phyloP scores from a whole-genome alignment of 2,888 invertebrate genomes.

The Pyrocoelia pectoralis region DNA sequence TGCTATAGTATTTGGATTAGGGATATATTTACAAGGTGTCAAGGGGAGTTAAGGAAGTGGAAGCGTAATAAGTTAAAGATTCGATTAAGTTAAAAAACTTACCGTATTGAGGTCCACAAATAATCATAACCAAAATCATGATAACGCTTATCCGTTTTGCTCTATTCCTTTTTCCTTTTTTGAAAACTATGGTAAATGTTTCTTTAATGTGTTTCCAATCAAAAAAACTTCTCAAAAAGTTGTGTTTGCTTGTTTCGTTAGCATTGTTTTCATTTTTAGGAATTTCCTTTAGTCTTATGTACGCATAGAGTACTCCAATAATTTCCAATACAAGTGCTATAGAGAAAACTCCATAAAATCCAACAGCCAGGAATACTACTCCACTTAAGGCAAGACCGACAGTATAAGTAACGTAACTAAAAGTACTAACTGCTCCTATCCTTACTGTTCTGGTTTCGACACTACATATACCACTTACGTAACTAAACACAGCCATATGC shows the following conservation, averaged over 20 bases:
- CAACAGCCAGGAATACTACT: slow-evolving; percentile 57
- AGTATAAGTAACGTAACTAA: slow-evolving; percentile 63
- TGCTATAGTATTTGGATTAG: too few species aligned
- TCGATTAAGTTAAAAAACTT: slow-evolving; percentile 49
- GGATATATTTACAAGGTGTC: too few species aligned
- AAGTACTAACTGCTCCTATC: slow-evolving; percentile 66
- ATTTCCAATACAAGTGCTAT: slow-evolving; percentile 42
- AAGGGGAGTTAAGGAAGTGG: too few species aligned
- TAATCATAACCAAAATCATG: slow-evolving; percentile 79
- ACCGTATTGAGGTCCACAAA: slow-evolving; percentile 84
- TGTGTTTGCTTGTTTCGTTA: slow-evolving; percentile 42
- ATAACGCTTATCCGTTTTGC: slow-evolving; percentile 75
- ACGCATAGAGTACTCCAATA: slow-evolving; percentile 44
- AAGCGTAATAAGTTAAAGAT: neutral
- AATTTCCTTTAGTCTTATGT: slow-evolving; percentile 43
- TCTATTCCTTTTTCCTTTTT: slow-evolving; percentile 73
- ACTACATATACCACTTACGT: slow-evolving; percentile 67
- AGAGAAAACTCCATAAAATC: slow-evolving; percentile 49
- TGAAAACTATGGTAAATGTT: slow-evolving; percentile 79
- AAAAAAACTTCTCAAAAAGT: slow-evolving; percentile 65
- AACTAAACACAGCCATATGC: slow-evolving; percentile 67
- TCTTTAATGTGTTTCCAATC: slow-evolving; percentile 76
- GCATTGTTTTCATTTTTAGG: slow-evolving; percentile 12
- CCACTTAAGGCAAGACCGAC: slow-evolving; percentile 63
- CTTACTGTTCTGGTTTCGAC: slow-evolving; percentile 65